phyloP scores from a whole-genome alignment of 2,888 invertebrate species.

The Automeris io region DNA sequence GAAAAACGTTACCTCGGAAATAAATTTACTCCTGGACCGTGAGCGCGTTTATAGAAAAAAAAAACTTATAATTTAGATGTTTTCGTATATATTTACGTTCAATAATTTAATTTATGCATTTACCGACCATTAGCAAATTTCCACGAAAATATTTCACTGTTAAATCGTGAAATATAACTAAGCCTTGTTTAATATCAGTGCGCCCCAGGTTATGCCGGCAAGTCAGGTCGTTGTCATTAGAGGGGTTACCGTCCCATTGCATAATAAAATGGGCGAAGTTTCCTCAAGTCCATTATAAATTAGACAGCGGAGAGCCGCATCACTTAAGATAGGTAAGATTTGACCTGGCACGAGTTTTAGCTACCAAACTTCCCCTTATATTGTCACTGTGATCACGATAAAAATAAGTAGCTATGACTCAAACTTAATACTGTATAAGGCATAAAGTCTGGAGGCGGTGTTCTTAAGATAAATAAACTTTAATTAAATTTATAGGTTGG shows the following conservation, averaged over 20 bases:
- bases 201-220: slow-evolving; percentile 60
- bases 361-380: slow-evolving; percentile 64
- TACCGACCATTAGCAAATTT: neutral
- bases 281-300: slow-evolving; percentile 77
- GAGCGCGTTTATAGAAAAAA: no score
- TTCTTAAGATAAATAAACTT: slow-evolving; percentile 19
- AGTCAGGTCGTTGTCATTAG: slow-evolving; percentile 72
- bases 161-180: slow-evolving; percentile 20
- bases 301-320: slow-evolving; percentile 75
- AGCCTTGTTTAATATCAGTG: slow-evolving; percentile 61
- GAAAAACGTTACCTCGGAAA: no score
- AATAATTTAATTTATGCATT: no score
- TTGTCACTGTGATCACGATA: slow-evolving; percentile 68
- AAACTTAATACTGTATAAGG: slow-evolving; percentile 63
- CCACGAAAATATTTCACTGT: neutral
- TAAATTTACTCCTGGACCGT: no score
- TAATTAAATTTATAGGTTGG: slow-evolving; percentile 22
- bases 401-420: slow-evolving; percentile 71
- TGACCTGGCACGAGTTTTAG: slow-evolving; percentile 69
- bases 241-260: slow-evolving; percentile 74
- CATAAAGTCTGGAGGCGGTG: slow-evolving; percentile 41
- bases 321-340: slow-evolving; percentile 76
- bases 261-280: slow-evolving; percentile 77
- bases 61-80: no score
- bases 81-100: no score